Percentiles rank a stretch among this genome's conserved stretches.
Evolutionary conservation across 1,140 invertebrate species (phyloP).

Genomic region (Leptinotarsa texana): DNA sequence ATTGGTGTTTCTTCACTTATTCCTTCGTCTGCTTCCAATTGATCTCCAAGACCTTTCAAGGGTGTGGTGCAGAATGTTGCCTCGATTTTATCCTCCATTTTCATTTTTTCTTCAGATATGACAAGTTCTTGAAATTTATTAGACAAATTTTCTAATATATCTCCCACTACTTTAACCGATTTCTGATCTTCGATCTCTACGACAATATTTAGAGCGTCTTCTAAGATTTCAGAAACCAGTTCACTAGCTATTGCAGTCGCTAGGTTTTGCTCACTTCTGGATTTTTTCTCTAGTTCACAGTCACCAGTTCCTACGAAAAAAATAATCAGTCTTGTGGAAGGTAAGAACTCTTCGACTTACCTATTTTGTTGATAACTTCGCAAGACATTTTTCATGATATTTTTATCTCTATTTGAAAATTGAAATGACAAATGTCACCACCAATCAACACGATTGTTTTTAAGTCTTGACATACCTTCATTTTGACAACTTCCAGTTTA

Average conservation of each 20-base stretch:
- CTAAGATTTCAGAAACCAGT: constrained; percentile 42
- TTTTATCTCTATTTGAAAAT: constrained; percentile 1
- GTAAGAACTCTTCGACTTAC: constrained; percentile 3
- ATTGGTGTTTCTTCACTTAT: constrained; percentile 27
- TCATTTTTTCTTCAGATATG: constrained; percentile 24
- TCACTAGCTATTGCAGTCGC: constrained; percentile 36
- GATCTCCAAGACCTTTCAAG: constrained; percentile 34
- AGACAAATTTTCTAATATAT: constrained; percentile 35
- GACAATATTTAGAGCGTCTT: constrained; percentile 40
- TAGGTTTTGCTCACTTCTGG: not conserved
- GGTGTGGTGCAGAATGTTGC: constrained; percentile 11
- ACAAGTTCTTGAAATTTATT: constrained; percentile 22
- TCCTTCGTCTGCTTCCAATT: constrained; percentile 27
- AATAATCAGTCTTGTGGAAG: not conserved
- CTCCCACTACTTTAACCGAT: constrained; percentile 25
- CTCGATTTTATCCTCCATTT: constrained; percentile 17
- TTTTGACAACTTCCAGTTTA: not conserved
- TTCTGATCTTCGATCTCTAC: constrained; percentile 29
- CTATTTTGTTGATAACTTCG: constrained; percentile 24
- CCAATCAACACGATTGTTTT: not conserved
- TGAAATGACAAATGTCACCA: constrained; percentile 25
- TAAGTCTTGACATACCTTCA: constrained; percentile 1
- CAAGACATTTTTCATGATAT: constrained; percentile 25
- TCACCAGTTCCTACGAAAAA: constrained; percentile 19
- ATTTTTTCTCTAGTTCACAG: constrained; percentile 16